These are phyloP conservation scores for Lysandra coridon DNA, from an alignment of 2,888 invertebrate genomes.

Conservation along the genomic window DNA sequence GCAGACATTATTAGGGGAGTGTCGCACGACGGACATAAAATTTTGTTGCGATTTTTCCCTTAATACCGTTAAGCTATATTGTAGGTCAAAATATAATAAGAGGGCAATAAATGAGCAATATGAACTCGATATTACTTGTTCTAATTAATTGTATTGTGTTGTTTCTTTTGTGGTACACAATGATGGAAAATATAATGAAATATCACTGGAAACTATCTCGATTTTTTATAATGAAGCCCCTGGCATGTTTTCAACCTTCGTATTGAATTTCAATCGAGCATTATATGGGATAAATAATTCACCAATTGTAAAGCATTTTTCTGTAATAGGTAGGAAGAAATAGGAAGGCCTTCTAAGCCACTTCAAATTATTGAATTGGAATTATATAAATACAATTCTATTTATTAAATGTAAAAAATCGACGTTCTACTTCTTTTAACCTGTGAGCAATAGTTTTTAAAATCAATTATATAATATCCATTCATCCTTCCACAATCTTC, in stretches of 20 bases:
- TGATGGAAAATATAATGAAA: conserved; percentile 14
- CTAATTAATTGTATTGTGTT: conserved; percentile 22
- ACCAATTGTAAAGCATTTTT: not conserved
- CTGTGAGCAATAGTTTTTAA: not conserved
- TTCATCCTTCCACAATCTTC: no score
- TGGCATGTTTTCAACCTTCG: not conserved
- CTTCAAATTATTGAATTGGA: not conserved
- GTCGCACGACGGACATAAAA: conserved; percentile 71
- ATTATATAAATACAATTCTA: not conserved
- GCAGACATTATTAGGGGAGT: conserved; percentile 79
- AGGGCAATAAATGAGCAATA: conserved; percentile 44
- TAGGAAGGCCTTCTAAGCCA: not conserved
- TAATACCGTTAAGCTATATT: conserved; percentile 64
- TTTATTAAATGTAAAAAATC: not conserved
- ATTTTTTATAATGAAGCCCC: not conserved
- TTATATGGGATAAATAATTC: not conserved
- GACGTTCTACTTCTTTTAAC: not conserved
- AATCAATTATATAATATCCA: not conserved
- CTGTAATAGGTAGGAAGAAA: not conserved
- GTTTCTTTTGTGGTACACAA: conserved; percentile 5
- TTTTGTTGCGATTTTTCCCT: conserved; percentile 77
- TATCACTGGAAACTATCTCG: not conserved
- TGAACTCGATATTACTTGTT: conserved; percentile 3
- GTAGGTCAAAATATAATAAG: conserved; percentile 62
- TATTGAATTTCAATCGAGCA: not conserved